phyloP scores from a whole-genome alignment of 2,888 invertebrate species.

The Tiliacea aurago region DNA sequence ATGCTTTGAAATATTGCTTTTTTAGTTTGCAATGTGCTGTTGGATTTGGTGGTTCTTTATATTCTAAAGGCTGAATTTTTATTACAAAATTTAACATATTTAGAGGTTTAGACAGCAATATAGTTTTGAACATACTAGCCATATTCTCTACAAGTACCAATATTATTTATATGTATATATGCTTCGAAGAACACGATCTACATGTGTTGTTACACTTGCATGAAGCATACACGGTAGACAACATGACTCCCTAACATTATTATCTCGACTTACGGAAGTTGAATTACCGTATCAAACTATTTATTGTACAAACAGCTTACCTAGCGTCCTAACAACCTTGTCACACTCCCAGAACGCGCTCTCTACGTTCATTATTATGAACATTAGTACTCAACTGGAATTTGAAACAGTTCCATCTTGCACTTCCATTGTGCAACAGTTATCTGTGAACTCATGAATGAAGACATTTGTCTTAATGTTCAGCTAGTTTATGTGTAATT shows the following conservation, averaged over 20 bases:
- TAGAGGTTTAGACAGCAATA: not conserved
- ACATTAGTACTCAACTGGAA: constrained; percentile 46
- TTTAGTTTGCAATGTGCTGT: constrained; percentile 35
- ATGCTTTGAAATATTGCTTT: constrained; percentile 59
- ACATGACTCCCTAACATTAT: constrained; percentile 78
- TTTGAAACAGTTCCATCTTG: constrained; percentile 66
- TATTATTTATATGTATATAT: constrained; percentile 11
- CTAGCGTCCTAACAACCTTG: constrained; percentile 70
- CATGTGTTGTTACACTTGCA: constrained; percentile 22
- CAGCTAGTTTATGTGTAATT: constrained; percentile 48
- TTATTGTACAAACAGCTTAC: constrained; percentile 79
- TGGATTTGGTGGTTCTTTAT: constrained; percentile 35
- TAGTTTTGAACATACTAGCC: constrained; percentile 1
- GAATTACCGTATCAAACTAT: constrained; percentile 83
- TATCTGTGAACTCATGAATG: constrained; percentile 77
- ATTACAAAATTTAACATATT: not conserved
- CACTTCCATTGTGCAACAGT: constrained; percentile 69
- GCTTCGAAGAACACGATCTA: constrained; percentile 14
- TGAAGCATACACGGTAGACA: constrained; percentile 71
- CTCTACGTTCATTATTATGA: constrained; percentile 32
- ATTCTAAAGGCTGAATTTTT: not conserved
- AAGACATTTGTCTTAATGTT: constrained; percentile 68
- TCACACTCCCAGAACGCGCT: constrained; percentile 64
- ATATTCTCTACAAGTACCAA: not conserved
- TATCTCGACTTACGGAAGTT: constrained; percentile 83